Evolutionary conservation across 2,113 vertebrate species (phyloP).

Genomic region (Rhinopomastus cyanomelas): DNA sequence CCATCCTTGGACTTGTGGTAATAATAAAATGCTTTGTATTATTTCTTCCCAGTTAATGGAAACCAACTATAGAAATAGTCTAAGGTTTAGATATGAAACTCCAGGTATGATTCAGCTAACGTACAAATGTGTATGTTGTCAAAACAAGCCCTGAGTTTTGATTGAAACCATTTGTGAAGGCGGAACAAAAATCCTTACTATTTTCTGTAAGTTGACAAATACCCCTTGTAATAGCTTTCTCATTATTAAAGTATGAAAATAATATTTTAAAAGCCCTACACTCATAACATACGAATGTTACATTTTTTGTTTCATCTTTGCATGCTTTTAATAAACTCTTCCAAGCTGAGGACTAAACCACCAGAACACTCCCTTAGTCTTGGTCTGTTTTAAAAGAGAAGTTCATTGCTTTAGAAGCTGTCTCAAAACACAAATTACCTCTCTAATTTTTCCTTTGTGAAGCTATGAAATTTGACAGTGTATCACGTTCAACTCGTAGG

Average conservation of each 20-base stretch:
- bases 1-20: background rate
- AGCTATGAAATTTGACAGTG: background rate
- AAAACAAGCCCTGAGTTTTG: background rate
- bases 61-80: background rate
- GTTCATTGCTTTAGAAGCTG: background rate
- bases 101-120: background rate
- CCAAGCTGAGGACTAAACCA: background rate
- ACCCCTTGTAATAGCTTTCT: background rate
- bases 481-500: background rate
- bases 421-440: background rate
- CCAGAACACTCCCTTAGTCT: background rate
- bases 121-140: background rate
- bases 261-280: background rate
- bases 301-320: background rate
- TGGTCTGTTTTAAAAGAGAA: background rate
- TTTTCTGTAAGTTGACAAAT: background rate
- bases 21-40: background rate
- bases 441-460: background rate
- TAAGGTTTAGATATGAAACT: background rate
- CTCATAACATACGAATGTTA: background rate
- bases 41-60: background rate
- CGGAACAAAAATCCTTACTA: background rate
- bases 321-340: background rate
- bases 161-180: background rate
- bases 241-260: background rate